Evolutionary conservation across 2,888 invertebrate species (phyloP).

Genomic region (Andrena minutula): DNA sequence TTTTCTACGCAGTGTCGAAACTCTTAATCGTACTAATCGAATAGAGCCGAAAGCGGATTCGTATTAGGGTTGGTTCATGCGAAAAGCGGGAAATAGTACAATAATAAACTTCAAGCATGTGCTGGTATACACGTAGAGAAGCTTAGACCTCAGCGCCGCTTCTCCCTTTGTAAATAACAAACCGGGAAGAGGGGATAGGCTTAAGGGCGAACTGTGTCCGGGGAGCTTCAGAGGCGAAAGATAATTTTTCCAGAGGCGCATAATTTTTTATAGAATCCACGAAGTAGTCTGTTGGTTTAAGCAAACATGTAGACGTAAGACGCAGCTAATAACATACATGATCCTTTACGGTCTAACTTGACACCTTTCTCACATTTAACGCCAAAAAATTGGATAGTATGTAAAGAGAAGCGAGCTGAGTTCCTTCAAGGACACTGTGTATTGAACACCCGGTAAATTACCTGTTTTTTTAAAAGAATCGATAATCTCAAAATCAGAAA

Average conservation of each 20-base stretch:
- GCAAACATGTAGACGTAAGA: constrained; percentile 38
- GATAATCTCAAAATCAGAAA: too few relatives aligned
- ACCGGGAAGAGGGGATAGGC: constrained; percentile 25
- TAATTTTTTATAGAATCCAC: constrained; percentile 46
- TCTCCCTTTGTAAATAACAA: constrained; percentile 51
- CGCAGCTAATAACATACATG: background rate
- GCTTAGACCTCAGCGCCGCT: constrained; percentile 4
- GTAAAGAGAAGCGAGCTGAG: background rate
- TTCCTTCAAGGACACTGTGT: too few relatives aligned
- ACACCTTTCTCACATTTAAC: background rate
- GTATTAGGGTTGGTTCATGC: constrained; percentile 64
- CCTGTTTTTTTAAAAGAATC: too few relatives aligned
- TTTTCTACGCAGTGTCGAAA: constrained; percentile 81
- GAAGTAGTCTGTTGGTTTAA: constrained; percentile 25
- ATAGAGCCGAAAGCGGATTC: constrained; percentile 59
- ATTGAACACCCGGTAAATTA: too few relatives aligned
- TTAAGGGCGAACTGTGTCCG: constrained; percentile 38
- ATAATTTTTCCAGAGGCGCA: constrained; percentile 23
- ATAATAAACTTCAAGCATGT: constrained; percentile 36
- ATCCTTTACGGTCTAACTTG: constrained; percentile 19
- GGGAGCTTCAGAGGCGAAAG: constrained; percentile 19
- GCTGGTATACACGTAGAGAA: constrained; percentile 5
- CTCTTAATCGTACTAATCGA: constrained; percentile 68
- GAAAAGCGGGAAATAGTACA: constrained; percentile 46
- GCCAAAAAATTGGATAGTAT: background rate